A percentile compares a stretch with the other conserved stretches of the same genome.
Conservation (phyloP, 2,113 vertebrate genomes). For the Chascanopsetta lugubris region DNA sequence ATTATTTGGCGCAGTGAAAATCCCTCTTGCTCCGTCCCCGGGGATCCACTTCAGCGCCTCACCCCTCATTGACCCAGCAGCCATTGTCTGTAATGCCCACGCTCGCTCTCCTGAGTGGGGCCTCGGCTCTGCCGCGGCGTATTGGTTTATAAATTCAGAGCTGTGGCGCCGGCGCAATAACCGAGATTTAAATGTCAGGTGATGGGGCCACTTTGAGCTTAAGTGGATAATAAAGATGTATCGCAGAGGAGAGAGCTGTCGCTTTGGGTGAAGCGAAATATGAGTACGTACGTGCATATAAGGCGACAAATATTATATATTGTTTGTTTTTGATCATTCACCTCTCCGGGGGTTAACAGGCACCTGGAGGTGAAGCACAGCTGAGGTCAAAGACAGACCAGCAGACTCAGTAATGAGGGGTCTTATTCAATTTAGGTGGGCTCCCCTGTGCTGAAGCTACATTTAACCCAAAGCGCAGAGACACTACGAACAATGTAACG, state of each 20-base stretch:
- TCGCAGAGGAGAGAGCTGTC: conserved; percentile 28
- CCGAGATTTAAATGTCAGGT: conserved; percentile 70
- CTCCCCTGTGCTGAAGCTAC: conserved; percentile 23
- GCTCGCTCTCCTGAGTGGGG: conserved; percentile 25
- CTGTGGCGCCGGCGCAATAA: conserved; percentile 63
- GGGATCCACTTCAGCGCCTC: conserved; percentile 55
- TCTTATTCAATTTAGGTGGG: conserved; percentile 50
- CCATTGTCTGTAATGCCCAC: conserved; percentile 59
- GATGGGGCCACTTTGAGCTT: conserved; percentile 57
- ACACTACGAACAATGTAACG: conserved; percentile 30
- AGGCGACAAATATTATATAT: conserved; percentile 14
- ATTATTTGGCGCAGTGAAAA: conserved; percentile 67
- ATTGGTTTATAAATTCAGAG: conserved; percentile 64
- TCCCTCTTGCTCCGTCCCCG: conserved; percentile 49
- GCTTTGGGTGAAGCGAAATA: conserved; percentile 31
- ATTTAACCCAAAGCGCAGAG: conserved; percentile 32
- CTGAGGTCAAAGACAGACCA: conserved; percentile 38
- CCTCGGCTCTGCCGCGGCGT: conserved; percentile 47
- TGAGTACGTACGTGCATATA: conserved; percentile 1
- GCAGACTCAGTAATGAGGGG: conserved; percentile 28
- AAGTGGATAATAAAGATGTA: conserved; percentile 66
- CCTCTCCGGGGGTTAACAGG: conserved; percentile 54
- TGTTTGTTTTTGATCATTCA: conserved; percentile 39
- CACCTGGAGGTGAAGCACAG: conserved; percentile 36
- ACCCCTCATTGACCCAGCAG: conserved; percentile 65